phyloP scores from a whole-genome alignment of 2,888 invertebrate genomes.

The Sminthurides aquaticus region DNA sequence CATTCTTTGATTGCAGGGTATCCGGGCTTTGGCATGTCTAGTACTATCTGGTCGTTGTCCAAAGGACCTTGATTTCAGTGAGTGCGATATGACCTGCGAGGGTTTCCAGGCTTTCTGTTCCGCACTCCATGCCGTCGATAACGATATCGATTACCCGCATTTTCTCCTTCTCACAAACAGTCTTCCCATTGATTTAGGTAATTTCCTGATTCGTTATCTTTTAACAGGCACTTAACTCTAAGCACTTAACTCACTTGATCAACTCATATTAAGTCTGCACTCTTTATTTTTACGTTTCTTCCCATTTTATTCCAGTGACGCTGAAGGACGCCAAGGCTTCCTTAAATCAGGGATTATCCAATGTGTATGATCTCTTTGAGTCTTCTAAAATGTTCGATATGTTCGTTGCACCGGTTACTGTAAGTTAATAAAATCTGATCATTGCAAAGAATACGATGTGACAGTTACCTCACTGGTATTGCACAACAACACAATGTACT shows the following conservation, averaged over 20 bases:
- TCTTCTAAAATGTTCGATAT: too few relatives aligned
- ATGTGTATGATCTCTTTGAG: neutral
- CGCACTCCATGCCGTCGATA: conserved; percentile 38
- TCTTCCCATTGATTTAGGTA: conserved; percentile 38
- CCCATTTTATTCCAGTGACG: neutral
- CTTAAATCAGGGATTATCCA: neutral
- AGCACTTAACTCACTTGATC: neutral
- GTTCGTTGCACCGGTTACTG: too few relatives aligned
- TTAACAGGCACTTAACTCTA: conserved; percentile 2
- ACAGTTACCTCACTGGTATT: too few relatives aligned
- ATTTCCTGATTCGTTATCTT: neutral
- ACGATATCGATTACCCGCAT: conserved; percentile 36
- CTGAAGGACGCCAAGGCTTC: neutral
- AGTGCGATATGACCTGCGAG: conserved; percentile 35
- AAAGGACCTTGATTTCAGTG: conserved; percentile 32
- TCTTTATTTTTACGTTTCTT: too few relatives aligned
- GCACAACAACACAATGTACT: too few relatives aligned
- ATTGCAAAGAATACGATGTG: too few relatives aligned
- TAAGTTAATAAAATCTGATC: too few relatives aligned
- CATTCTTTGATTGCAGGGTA: conserved; percentile 31
- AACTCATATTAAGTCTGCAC: too few relatives aligned
- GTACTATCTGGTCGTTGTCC: conserved; percentile 38
- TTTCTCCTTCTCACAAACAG: conserved; percentile 26
- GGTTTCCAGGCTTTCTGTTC: conserved; percentile 37
- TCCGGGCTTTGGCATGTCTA: conserved; percentile 36